Percentiles rank a stretch among this genome's conserved stretches.
phyloP scores from a whole-genome alignment of 2,113 vertebrate genomes.

The Xenus cinereus region DNA sequence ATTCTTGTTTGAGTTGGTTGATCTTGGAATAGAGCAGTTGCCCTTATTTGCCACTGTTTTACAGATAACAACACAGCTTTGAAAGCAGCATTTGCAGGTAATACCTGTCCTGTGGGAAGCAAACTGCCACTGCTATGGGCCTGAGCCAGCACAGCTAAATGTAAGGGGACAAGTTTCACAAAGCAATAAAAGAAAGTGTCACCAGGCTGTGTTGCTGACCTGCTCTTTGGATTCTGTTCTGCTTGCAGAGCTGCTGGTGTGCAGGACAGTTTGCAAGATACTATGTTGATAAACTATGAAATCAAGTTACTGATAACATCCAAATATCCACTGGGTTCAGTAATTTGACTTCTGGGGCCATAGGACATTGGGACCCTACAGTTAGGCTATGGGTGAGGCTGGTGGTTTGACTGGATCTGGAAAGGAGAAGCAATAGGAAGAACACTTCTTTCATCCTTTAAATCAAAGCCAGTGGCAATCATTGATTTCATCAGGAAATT shows the following conservation, averaged over 20 bases:
- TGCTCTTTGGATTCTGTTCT: background rate
- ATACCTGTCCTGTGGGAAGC: background rate
- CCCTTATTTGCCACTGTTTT: background rate
- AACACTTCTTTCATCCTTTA: background rate
- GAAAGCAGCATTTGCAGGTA: background rate
- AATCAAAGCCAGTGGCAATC: background rate
- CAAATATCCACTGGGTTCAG: background rate
- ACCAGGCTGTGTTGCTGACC: background rate
- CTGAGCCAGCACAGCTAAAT: background rate
- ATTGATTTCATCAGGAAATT: background rate
- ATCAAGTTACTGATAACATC: background rate
- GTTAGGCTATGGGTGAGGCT: background rate
- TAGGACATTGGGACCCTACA: background rate
- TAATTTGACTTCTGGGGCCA: background rate
- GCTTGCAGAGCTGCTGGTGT: background rate
- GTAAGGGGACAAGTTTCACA: background rate
- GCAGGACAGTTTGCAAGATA: background rate
- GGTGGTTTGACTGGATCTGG: background rate
- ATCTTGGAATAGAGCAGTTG: background rate
- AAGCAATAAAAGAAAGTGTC: background rate
- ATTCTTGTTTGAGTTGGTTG: background rate
- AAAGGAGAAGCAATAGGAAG: background rate
- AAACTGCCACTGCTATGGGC: background rate
- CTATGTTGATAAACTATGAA: background rate
- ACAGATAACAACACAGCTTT: background rate